phyloP scores from a whole-genome alignment of 2,797 vertebrate species.

The Picus viridis region DNA sequence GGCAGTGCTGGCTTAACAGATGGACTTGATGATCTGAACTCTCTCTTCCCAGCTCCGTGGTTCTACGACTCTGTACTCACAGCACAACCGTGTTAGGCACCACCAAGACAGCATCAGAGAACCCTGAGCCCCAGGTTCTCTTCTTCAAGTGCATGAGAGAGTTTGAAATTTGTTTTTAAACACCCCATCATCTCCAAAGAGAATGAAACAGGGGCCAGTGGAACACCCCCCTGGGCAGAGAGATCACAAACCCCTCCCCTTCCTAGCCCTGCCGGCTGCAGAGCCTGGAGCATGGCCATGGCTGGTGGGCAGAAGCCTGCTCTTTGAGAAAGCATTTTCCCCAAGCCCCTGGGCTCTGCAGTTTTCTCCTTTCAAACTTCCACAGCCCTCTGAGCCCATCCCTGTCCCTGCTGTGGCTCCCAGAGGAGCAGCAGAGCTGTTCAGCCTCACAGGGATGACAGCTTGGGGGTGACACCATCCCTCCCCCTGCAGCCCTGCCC shows the following conservation, averaged over 20 bases:
- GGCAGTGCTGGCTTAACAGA: too few relatives aligned
- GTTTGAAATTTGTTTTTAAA: background rate
- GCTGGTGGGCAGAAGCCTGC: background rate
- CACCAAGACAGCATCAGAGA: rapidly evolving
- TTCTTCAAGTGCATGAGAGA: background rate
- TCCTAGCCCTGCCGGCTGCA: rapidly evolving
- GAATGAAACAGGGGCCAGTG: rapidly evolving
- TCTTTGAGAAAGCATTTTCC: background rate
- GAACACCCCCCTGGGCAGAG: background rate
- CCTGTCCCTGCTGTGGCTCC: background rate
- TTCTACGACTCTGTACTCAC: background rate
- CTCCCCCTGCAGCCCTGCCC: background rate
- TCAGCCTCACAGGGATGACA: rapidly evolving
- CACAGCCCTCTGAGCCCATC: background rate
- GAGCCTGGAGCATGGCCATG: background rate
- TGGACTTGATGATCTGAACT: background rate
- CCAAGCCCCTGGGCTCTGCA: background rate
- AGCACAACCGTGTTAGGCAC: rapidly evolving
- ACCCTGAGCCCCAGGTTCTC: background rate
- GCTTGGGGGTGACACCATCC: rapidly evolving
- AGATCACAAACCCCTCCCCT: background rate
- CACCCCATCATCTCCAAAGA: background rate
- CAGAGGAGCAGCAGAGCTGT: background rate
- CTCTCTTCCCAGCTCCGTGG: too few relatives aligned
- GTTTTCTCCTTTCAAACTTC: background rate